These are phyloP conservation scores for Danio tinwini DNA, from an alignment of 2,797 vertebrate genomes.

Conservation along the genomic window DNA sequence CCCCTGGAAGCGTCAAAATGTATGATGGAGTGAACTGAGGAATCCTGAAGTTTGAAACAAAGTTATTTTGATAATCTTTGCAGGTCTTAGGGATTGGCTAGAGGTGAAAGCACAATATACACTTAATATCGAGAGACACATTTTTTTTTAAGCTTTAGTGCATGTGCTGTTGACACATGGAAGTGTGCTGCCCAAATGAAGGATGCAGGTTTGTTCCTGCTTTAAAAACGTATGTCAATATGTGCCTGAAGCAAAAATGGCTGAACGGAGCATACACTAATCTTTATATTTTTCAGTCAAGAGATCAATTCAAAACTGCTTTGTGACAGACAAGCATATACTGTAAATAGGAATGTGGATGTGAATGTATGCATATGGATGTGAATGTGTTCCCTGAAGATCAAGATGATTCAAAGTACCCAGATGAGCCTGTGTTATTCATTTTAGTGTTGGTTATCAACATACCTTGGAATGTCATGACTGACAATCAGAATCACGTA, in stretches of 20 bases:
- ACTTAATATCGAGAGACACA: neutral
- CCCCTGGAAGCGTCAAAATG: constrained; percentile 28
- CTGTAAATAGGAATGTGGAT: no score
- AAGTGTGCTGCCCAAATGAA: neutral
- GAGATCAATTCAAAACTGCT: no score
- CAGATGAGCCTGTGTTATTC: no score
- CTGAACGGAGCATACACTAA: no score
- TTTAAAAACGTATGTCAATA: neutral
- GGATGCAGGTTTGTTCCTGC: neutral
- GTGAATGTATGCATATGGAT: no score
- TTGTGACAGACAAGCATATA: no score
- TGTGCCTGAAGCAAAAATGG: neutral
- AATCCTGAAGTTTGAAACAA: constrained; percentile 40
- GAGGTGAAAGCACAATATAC: constrained; percentile 6
- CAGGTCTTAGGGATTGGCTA: neutral
- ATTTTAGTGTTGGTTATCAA: no score
- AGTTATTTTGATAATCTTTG: constrained; percentile 25
- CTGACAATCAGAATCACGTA: no score
- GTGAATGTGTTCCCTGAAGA: no score
- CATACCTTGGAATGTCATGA: no score
- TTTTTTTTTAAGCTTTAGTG: neutral
- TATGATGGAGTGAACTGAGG: constrained; percentile 39
- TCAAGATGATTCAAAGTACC: no score
- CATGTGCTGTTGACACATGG: neutral
- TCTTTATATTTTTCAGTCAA: no score